Conservation (phyloP, 1,140 invertebrate genomes). For the Luehdorfia chinensis region DNA sequence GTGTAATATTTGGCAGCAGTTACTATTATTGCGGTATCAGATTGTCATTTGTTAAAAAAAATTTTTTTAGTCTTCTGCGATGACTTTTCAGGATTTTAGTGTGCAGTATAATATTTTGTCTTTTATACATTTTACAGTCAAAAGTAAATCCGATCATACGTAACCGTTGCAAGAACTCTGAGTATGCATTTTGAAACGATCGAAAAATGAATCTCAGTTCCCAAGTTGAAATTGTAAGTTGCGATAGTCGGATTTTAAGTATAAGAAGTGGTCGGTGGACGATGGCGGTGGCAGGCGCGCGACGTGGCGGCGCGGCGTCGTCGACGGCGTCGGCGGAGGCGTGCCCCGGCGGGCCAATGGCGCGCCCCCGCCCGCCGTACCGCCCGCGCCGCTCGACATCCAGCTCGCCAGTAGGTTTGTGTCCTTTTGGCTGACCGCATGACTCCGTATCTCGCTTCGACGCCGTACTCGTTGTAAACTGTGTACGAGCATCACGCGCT, state of each 20-base stretch:
- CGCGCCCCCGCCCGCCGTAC: slow-evolving; percentile 61
- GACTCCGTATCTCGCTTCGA: slow-evolving; percentile 77
- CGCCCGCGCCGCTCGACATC: slow-evolving; percentile 49
- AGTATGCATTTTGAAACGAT: too few species aligned
- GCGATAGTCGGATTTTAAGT: slow-evolving; percentile 27
- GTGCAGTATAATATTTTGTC: too few species aligned
- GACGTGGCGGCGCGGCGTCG: slow-evolving; percentile 33
- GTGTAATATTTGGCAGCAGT: too few species aligned
- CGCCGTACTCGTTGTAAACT: slow-evolving; percentile 70
- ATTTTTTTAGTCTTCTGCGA: too few species aligned
- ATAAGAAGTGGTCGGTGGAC: slow-evolving; percentile 38
- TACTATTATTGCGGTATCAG: too few species aligned
- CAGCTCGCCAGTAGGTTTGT: slow-evolving; percentile 76
- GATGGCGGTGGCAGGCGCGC: slow-evolving; percentile 32
- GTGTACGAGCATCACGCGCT: slow-evolving; percentile 64
- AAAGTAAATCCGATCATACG: too few species aligned
- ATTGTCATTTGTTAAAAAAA: too few species aligned
- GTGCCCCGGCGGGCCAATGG: slow-evolving; percentile 67
- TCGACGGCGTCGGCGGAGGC: slow-evolving; percentile 51
- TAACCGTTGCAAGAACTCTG: too few species aligned
- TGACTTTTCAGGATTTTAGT: too few species aligned
- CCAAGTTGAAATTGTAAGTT: not conserved
- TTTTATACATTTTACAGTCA: too few species aligned
- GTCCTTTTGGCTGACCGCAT: slow-evolving; percentile 78
- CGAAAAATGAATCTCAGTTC: not conserved